Conservation (phyloP, 2,113 vertebrate species). For the Cheilinus undulatus region DNA sequence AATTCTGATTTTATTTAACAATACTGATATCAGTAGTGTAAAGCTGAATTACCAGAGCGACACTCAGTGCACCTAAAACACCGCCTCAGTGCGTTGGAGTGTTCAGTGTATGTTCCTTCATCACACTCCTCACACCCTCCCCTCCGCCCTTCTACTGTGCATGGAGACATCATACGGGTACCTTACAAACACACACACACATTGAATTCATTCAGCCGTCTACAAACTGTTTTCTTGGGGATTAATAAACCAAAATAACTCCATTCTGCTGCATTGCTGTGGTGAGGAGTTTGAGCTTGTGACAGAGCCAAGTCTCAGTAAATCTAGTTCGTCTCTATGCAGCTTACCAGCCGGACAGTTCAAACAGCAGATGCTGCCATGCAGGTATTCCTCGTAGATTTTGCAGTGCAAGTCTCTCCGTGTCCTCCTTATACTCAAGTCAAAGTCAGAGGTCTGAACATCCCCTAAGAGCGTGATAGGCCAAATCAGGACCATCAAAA, state of each 20-base stretch:
- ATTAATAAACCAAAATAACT: neutral
- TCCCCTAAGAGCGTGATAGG: neutral
- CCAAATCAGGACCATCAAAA: neutral
- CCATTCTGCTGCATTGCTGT: neutral
- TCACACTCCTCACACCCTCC: constrained; percentile 71
- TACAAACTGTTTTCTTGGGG: neutral
- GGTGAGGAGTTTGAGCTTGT: neutral
- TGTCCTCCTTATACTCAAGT: neutral
- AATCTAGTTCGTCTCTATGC: neutral
- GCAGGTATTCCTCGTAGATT: constrained; percentile 24
- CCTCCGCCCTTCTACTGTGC: constrained; percentile 1
- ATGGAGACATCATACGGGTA: constrained; percentile 43
- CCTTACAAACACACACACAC: constrained; percentile 61
- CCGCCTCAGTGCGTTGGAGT: constrained; percentile 44
- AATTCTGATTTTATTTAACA: constrained; percentile 14
- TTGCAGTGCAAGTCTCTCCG: constrained; percentile 43
- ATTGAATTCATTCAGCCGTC: neutral
- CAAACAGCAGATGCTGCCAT: constrained; percentile 72
- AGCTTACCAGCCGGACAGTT: constrained; percentile 79
- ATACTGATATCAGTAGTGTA: neutral
- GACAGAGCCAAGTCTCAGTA: constrained; percentile 13
- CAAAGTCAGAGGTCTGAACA: neutral
- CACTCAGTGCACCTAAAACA: constrained; percentile 77
- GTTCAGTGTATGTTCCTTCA: constrained; percentile 55
- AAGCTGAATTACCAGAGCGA: constrained; percentile 68